Base-by-base conservation (phyloP, 1,140 invertebrate species). In the Zaprionus lachaisei region DNA sequence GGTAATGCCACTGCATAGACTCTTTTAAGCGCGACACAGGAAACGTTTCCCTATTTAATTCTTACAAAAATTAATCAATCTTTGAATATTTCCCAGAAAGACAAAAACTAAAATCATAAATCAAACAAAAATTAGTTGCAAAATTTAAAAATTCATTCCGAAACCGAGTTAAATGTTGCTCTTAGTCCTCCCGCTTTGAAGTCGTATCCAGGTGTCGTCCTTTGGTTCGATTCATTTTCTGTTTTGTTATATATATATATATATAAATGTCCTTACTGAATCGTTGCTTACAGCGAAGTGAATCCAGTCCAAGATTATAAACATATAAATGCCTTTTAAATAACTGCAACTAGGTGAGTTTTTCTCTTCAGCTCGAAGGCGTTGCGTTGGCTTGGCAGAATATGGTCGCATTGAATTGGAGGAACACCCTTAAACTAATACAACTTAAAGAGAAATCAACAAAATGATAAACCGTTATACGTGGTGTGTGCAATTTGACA, bases 211-310 rank as follows among this genome's bases (percentile, higher is more conserved):
- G 47, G 47, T 38, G 22, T 55, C 75, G 26, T 28, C 15, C 55
- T 37, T 80, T 31, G 15, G 28, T 72, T 78, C 11, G 14, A 11
- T 65, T 71, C 2, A 37, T 64, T 22, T 22, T 17, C 20, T 56
- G 49, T 44, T 47, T 47, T 26, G 24, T 11, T n/a, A 17, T n/a
- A 24, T 26, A n/a, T 26, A 54, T 37, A 14, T 20, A 24, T 26
- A n/a, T 26, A 55, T 37, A 14, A 15, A 12, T 34, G 34, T 56
- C 1, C n/a, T 68, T 62, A 55, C 69, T 61, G 24, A 73, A 47
- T 51, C 20, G 34, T 77, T 83, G 61, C 68, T 83, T 83, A n/a
- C 81, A 83, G 81, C 51, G 24, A 37, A 56, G 55, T 77, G 41
- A 24, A 44, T 41, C 14, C 20, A 62, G 47, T 70, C 22, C 24